Evolutionary conservation across 2,888 invertebrate genomes (phyloP).

Genomic region (Clitarchus hookeri): DNA sequence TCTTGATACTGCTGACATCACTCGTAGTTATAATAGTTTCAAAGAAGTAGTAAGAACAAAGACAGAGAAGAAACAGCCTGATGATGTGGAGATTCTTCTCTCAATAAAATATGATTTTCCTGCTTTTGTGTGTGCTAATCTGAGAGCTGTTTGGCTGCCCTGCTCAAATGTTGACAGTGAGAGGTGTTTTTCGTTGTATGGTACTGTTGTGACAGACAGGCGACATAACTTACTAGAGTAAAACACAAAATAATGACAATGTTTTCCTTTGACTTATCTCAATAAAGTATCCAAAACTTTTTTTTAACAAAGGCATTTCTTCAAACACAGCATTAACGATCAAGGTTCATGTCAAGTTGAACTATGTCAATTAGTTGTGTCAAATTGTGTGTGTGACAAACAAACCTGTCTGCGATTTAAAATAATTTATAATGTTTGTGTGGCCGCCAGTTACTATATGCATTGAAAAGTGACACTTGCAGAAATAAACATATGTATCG

Average conservation of each 20-base stretch:
- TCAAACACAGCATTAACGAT: neutral
- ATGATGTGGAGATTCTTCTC: neutral
- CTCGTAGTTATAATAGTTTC: neutral
- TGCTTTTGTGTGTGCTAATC: neutral
- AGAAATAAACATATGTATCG: too few species aligned
- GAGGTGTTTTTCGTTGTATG: neutral
- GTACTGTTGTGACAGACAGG: constrained; percentile 3
- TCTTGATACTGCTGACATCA: neutral
- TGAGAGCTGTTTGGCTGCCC: neutral
- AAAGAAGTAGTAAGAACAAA: neutral
- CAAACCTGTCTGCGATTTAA: too few species aligned
- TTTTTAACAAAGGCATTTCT: neutral
- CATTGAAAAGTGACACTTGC: too few species aligned
- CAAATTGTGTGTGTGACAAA: too few species aligned
- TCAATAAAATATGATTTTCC: neutral
- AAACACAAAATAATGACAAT: constrained; percentile 3
- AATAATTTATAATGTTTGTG: too few species aligned
- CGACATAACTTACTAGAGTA: neutral
- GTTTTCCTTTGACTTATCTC: neutral
- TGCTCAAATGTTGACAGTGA: constrained; percentile 12
- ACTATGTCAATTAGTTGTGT: too few species aligned
- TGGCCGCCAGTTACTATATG: too few species aligned
- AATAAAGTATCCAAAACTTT: neutral
- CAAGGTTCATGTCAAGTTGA: neutral
- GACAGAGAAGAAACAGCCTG: neutral